phyloP scores from a whole-genome alignment of 2,113 vertebrate species.

The Columbina picui region DNA sequence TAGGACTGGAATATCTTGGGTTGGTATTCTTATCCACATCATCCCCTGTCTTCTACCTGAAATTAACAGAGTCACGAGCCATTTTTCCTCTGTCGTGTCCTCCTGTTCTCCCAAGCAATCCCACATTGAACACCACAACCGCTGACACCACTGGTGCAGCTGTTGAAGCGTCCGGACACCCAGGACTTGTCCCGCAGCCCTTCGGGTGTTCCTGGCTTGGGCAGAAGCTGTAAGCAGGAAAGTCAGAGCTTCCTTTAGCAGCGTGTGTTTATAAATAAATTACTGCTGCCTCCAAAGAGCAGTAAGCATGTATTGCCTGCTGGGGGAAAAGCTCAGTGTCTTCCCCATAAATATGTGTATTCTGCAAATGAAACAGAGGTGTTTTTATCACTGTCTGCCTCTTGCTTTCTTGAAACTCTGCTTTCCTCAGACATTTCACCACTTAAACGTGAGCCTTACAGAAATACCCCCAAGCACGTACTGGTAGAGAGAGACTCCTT shows the following conservation, averaged over 20 bases:
- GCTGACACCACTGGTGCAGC: not conserved
- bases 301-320: not conserved
- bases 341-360: not conserved
- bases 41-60: not conserved
- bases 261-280: not conserved
- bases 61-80: not conserved
- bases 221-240: not conserved
- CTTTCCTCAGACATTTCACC: not conserved
- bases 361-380: not conserved
- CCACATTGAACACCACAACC: not conserved
- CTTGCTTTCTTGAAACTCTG: not conserved
- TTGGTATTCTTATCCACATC: not conserved
- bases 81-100: not conserved
- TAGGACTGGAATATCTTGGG: not conserved
- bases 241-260: not conserved
- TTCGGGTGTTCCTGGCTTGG: not conserved
- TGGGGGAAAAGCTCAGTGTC: not conserved
- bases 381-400: accelerated
- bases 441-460: not conserved
- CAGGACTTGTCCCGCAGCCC: not conserved
- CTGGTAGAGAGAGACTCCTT: not conserved
- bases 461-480: not conserved
- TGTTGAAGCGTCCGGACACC: not conserved
- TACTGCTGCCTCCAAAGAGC: not conserved
- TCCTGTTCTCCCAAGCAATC: not conserved